Evolutionary conservation across 1,140 invertebrate genomes (phyloP), one percentile per base, ranked within the genome.

Genomic region (Anastatus disparis): DNA sequence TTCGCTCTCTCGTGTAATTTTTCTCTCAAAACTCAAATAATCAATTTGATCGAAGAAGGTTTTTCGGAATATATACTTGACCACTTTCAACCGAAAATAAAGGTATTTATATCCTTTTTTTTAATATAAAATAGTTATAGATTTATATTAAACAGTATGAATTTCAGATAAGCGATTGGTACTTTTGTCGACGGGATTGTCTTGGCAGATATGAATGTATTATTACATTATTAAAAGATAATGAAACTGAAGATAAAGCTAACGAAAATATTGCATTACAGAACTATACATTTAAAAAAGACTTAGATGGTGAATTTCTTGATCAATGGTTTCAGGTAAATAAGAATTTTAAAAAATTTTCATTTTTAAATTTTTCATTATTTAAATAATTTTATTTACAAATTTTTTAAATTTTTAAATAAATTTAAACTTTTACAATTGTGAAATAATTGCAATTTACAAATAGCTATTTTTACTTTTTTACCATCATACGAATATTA

Each of bases 1-100:
- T 88, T 87, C 74, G 82, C 79, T 13, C 87, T 86, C 4, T 87
- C 86, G 3, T 87, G 80, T 68, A 4, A 31, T 4, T 44, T 31
- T 15, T 85, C 80, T 56, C 55, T 38, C 3, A 87, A 87, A 75
- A 9, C 59, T 40, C 87, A 88, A 77, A 50, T 64, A 3, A 76
- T 88, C 52, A 69, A 87, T 76, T 73, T 87, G 7, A 27, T 77
- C 12, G 10, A 35, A 6, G 17, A 55, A 0, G 86, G 86, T 29
- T 53, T 86, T 15, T 66, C 74, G 7, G 44, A 78, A 10, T 70
- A 80, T 63, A 59, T 87, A 15, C 72, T 88, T 17, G 84, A 87
- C 26, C 68, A 74, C 6, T 29, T 82, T 6, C 79, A 80, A 69
- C 85, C 85, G 26, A 62, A 74, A 17, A 87, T 88, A 63, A 31